Evolutionary conservation across 2,797 vertebrate genomes (phyloP).

Genomic region (Chaetodon trifasciatus): DNA sequence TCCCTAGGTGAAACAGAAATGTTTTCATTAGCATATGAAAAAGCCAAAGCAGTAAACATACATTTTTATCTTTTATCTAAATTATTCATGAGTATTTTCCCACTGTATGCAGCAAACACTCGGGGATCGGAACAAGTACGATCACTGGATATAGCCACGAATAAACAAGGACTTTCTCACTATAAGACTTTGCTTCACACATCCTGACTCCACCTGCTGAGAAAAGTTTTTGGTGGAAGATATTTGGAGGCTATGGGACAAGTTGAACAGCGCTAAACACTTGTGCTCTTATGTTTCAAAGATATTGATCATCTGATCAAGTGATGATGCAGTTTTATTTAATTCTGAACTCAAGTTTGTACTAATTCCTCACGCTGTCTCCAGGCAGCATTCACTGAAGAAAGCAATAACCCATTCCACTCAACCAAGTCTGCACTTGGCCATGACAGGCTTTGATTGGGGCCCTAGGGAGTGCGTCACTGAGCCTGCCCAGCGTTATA

Average conservation of each 20-base stretch:
- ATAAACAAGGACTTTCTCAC: constrained; percentile 63
- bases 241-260: constrained; percentile 13
- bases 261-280: constrained; percentile 5
- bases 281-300: constrained; percentile 18
- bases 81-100: constrained; percentile 78
- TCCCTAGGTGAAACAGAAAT: constrained; percentile 71
- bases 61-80: constrained; percentile 78
- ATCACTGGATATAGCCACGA: constrained; percentile 55
- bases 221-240: constrained; percentile 27
- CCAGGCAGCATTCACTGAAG: neutral
- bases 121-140: constrained; percentile 55
- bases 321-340: neutral
- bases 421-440: no score
- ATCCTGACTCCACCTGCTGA: constrained; percentile 30
- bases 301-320: constrained; percentile 1
- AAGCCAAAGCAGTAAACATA: constrained; percentile 71
- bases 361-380: neutral
- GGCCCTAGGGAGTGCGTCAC: no score
- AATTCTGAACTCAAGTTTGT: neutral
- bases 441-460: no score
- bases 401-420: neutral
- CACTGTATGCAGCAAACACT: constrained; percentile 61
- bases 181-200: constrained; percentile 13
- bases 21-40: constrained; percentile 79
- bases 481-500: no score